Percentiles rank a stretch among this genome's conserved stretches.
Conservation (phyloP, 2,888 invertebrate genomes). For the Hirtodrosophila alboralis region DNA sequence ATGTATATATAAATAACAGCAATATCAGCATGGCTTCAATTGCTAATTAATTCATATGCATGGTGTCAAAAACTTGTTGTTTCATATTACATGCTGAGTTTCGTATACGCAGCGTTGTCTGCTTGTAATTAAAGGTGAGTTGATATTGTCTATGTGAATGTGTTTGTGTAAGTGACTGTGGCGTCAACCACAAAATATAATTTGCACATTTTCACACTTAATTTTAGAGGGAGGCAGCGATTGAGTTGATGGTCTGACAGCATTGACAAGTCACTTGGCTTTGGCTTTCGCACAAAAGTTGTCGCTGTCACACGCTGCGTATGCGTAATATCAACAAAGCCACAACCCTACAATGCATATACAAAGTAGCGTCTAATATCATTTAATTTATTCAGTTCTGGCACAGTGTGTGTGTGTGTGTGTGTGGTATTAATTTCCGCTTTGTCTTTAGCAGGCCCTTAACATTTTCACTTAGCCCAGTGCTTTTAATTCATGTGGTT, state of each 20-base stretch:
- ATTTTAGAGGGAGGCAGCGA: conserved; percentile 45
- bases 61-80: conserved; percentile 52
- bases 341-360: conserved; percentile 28
- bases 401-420: conserved; percentile 42
- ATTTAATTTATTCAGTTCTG: conserved; percentile 64
- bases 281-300: neutral
- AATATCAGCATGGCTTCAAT: conserved; percentile 35
- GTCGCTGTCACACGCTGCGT: conserved; percentile 40
- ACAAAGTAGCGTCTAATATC: conserved; percentile 63
- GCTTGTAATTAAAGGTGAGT: conserved; percentile 53
- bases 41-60: conserved; percentile 70
- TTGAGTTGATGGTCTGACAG: conserved; percentile 44
- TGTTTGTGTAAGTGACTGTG: conserved; percentile 16
- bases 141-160: conserved; percentile 10
- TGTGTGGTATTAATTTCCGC: conserved; percentile 62
- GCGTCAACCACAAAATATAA: conserved; percentile 62
- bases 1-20: conserved; percentile 19
- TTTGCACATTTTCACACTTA: conserved; percentile 70
- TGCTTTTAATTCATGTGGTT: conserved; percentile 52
- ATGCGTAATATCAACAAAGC: conserved; percentile 47
- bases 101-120: conserved; percentile 37
- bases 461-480: conserved; percentile 27
- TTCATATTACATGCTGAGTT: conserved; percentile 26
- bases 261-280: conserved; percentile 43
- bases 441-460: conserved; percentile 38